These are phyloP conservation scores for Stichopus chloronotus DNA, from an alignment of 35 echinoderm and acorn worm species.

Conservation along the genomic window DNA sequence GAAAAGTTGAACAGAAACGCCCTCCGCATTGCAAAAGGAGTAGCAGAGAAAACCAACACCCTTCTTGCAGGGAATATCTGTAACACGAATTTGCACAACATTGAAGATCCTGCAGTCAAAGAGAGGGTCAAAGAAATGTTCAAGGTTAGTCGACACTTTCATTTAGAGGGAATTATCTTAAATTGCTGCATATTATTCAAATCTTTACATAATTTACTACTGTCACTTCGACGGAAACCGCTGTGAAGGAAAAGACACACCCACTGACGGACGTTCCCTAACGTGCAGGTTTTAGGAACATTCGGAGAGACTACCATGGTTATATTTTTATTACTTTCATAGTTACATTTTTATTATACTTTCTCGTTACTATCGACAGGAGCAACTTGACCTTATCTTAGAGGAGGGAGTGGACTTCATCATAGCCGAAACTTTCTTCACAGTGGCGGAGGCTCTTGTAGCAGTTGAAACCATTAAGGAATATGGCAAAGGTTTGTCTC, in stretches of 20 bases:
- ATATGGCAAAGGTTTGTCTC: slow-evolving; percentile 89
- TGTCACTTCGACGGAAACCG: slow-evolving; percentile 84
- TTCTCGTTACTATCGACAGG: slow-evolving; percentile 48
- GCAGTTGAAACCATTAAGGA: slow-evolving; percentile 74
- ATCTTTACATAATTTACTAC: no score
- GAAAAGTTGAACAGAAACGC: slow-evolving; percentile 71
- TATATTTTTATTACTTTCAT: no score
- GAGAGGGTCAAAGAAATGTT: slow-evolving; percentile 60
- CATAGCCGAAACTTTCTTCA: slow-evolving; percentile 71
- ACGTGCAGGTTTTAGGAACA: no score
- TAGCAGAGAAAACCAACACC: slow-evolving; percentile 75
- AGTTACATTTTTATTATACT: no score
- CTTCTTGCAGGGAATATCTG: slow-evolving; percentile 83
- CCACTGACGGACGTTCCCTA: slow-evolving; percentile 72
- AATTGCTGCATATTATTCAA: no score
- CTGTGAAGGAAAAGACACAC: slow-evolving; percentile 54
- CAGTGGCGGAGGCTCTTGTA: slow-evolving; percentile 64
- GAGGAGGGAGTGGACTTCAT: slow-evolving; percentile 82
- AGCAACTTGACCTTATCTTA: slow-evolving; percentile 72
- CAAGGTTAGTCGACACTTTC: slow-evolving; percentile 53
- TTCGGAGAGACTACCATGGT: no score
- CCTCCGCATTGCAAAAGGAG: slow-evolving; percentile 74
- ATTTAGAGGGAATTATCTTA: no score
- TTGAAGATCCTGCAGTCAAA: slow-evolving; percentile 19
- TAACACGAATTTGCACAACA: slow-evolving; percentile 67